These are phyloP conservation scores for Wasmannia auropunctata DNA, from an alignment of 1,140 invertebrate genomes.

Conservation along the genomic window DNA sequence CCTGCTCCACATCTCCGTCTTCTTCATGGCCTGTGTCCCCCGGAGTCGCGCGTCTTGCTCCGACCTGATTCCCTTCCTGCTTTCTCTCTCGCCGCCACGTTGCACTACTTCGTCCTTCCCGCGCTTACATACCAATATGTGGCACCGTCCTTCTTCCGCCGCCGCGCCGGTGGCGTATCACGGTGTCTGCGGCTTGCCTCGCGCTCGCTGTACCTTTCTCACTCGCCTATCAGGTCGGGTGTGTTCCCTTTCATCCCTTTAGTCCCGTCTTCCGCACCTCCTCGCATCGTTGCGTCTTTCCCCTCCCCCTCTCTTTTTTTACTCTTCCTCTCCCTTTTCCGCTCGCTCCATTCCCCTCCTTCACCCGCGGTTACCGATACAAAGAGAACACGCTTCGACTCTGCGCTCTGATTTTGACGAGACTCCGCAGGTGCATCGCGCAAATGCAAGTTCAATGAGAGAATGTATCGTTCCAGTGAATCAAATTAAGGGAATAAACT, in stretches of 20 bases:
- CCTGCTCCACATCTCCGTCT: conserved; percentile 14
- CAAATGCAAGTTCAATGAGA: conserved; percentile 5
- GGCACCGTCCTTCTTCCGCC: neutral
- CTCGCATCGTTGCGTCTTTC: conserved; percentile 21
- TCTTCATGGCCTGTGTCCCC: conserved; percentile 29
- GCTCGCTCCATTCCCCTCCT: neutral
- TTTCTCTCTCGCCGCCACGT: conserved; percentile 32
- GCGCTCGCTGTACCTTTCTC: conserved; percentile 14
- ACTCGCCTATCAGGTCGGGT: conserved; percentile 6
- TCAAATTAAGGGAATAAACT: conserved; percentile 48
- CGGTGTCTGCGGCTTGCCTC: conserved; percentile 28
- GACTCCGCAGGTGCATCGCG: neutral
- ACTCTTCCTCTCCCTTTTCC: neutral
- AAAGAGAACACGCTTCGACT: conserved; percentile 1
- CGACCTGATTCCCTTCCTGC: conserved; percentile 21
- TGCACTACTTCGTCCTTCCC: neutral
- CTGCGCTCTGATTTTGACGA: conserved; percentile 45
- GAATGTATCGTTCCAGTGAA: conserved; percentile 21
- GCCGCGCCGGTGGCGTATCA: neutral
- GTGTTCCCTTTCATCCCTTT: conserved; percentile 45
- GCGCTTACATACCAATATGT: neutral
- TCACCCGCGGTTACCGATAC: conserved; percentile 5
- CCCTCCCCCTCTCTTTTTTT: neutral
- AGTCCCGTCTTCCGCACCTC: conserved; percentile 13
- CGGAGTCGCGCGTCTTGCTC: conserved; percentile 16